Conservation (phyloP, 2,113 vertebrate species). For the Cryptotis parvus region DNA sequence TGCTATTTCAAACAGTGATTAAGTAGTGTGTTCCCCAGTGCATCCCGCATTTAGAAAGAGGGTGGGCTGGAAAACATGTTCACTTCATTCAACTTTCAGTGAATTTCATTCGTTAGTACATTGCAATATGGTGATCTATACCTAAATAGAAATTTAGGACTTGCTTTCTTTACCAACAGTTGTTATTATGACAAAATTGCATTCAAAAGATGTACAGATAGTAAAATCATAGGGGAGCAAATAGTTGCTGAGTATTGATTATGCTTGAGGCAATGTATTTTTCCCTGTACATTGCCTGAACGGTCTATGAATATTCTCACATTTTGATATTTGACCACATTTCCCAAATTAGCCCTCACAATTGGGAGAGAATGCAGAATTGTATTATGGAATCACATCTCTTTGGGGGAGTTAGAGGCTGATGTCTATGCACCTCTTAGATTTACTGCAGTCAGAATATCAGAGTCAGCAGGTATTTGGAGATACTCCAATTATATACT, state of each 20-base stretch:
- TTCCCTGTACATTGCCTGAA: too few species aligned
- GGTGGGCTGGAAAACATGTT: background rate
- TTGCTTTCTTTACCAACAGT: background rate
- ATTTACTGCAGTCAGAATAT: background rate
- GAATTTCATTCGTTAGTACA: background rate
- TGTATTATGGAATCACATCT: too few species aligned
- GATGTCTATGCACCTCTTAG: background rate
- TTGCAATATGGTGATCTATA: background rate
- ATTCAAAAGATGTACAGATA: background rate
- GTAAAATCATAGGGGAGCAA: background rate
- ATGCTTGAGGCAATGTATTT: background rate
- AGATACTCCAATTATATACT: too few species aligned
- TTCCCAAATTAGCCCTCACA: background rate
- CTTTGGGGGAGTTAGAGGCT: background rate
- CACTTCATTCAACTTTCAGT: background rate
- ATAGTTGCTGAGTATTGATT: background rate
- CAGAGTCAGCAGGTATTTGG: too few species aligned
- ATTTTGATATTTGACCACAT: background rate
- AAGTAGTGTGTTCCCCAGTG: background rate
- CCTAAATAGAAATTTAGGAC: background rate
- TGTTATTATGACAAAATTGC: background rate
- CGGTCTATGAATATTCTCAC: background rate
- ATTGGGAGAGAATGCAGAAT: background rate
- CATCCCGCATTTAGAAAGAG: background rate
- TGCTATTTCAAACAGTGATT: background rate